Evolutionary conservation across 2,888 invertebrate species (phyloP).

Genomic region (Eupithecia subfuscata): DNA sequence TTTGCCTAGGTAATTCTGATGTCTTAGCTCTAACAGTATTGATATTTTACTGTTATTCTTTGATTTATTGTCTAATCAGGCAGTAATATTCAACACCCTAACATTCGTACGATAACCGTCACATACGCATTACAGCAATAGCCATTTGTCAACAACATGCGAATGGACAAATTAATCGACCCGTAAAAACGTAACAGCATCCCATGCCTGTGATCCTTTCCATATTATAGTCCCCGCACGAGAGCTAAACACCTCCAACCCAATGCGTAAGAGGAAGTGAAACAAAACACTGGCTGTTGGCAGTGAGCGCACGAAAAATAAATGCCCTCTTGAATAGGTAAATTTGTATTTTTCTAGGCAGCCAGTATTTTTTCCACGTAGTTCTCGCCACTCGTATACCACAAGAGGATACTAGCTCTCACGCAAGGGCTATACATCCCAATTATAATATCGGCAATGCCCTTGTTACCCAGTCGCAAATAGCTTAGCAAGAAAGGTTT

Average conservation of each 20-base stretch:
- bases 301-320: neutral
- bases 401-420: neutral
- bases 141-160: slow-evolving; percentile 23
- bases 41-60: too few species aligned
- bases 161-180: slow-evolving; percentile 54
- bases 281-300: too few species aligned
- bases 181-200: slow-evolving; percentile 57
- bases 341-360: neutral
- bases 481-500: slow-evolving; percentile 75
- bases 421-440: slow-evolving; percentile 55
- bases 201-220: slow-evolving; percentile 38
- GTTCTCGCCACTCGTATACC: neutral
- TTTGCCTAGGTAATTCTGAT: too few species aligned
- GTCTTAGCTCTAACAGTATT: too few species aligned
- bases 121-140: neutral
- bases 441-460: slow-evolving; percentile 72
- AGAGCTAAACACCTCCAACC: too few species aligned
- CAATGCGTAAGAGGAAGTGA: too few species aligned
- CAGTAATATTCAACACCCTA: neutral
- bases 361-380: neutral
- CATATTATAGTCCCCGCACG: too few species aligned
- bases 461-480: slow-evolving; percentile 75
- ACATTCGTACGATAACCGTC: neutral
- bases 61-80: too few species aligned
- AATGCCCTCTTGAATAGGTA: neutral